Conservation (phyloP, 2,113 vertebrate genomes). For the Erinaceus europaeus region DNA sequence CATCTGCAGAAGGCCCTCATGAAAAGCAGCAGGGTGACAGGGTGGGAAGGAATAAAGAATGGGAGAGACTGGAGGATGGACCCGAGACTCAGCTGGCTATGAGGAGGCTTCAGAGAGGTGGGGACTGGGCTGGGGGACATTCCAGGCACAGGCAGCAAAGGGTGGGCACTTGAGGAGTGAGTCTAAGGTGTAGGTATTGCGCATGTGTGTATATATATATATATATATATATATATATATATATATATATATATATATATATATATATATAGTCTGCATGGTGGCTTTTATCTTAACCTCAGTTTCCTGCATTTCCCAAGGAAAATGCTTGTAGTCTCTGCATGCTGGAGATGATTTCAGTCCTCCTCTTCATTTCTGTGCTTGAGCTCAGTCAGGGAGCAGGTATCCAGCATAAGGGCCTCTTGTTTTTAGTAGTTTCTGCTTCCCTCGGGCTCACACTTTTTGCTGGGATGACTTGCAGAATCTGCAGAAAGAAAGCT, state of each 20-base stretch:
- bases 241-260: neutral
- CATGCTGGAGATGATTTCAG: neutral
- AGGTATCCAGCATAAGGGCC: fast-evolving
- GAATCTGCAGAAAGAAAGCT: neutral
- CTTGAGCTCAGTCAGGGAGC: neutral
- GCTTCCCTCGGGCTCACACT: neutral
- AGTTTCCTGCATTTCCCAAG: neutral
- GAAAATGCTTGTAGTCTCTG: neutral
- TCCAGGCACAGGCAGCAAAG: neutral
- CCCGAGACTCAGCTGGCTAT: fast-evolving
- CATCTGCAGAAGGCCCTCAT: neutral
- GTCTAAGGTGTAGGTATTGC: neutral
- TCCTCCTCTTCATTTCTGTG: neutral
- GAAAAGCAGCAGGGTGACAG: neutral
- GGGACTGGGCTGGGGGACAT: neutral
- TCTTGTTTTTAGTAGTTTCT: neutral
- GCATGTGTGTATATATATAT: neutral
- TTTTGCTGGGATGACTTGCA: neutral
- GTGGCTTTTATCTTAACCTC: slow-evolving; percentile 6
- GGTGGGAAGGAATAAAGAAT: neutral
- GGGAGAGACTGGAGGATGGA: neutral
- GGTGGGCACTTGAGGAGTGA: neutral
- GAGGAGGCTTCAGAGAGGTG: neutral
- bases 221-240: neutral
- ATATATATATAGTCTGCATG: neutral